A percentile compares a stretch with the other conserved stretches of the same genome.
phyloP scores from a whole-genome alignment of 2,113 vertebrate species.

The Gnathonemus longibarbis region DNA sequence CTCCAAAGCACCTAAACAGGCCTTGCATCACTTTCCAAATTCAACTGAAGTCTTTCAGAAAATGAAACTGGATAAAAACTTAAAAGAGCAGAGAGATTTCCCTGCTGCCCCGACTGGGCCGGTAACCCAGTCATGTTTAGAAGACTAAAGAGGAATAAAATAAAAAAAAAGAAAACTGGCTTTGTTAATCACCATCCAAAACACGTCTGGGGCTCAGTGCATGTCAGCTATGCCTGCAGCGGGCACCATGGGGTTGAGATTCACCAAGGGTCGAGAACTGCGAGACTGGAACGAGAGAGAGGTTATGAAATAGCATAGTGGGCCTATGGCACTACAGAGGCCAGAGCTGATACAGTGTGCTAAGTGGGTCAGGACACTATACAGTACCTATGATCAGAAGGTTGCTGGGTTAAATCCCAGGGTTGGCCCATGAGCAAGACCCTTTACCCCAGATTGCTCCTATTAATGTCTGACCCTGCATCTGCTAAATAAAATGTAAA shows the following conservation, averaged over 20 bases:
- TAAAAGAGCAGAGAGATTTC: background rate
- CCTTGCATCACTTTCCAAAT: conserved; percentile 1
- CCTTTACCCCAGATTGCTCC: background rate
- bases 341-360: background rate
- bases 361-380: background rate
- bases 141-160: background rate
- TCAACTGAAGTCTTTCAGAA: background rate
- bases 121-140: background rate
- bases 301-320: background rate
- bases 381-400: background rate
- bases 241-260: background rate
- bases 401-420: background rate
- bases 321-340: background rate
- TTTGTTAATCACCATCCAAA: background rate
- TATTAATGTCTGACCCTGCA: too few species aligned
- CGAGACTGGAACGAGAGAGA: background rate
- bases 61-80: background rate
- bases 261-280: background rate
- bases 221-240: background rate
- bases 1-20: background rate
- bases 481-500: background rate
- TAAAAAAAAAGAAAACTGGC: background rate
- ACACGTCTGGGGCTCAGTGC: background rate
- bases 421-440: background rate
- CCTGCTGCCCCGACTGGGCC: background rate